phyloP scores from a whole-genome alignment of 2,113 vertebrate genomes.

The Chauna torquata region DNA sequence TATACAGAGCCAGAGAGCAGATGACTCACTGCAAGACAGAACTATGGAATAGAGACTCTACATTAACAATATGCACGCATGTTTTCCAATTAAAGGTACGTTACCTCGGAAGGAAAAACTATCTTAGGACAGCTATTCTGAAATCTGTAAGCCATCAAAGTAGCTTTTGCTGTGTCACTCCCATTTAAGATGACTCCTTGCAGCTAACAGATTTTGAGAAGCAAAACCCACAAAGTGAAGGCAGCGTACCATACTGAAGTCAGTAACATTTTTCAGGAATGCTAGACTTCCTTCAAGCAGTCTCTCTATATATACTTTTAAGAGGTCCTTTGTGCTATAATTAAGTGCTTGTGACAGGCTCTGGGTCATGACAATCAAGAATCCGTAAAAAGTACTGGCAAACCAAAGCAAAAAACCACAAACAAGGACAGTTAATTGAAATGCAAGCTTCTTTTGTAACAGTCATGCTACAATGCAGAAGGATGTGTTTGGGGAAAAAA shows the following conservation, averaged over 20 bases:
- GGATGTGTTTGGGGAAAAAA: not conserved
- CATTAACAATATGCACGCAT: not conserved
- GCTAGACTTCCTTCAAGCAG: not conserved
- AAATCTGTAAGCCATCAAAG: conserved; percentile 7
- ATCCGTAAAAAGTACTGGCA: not conserved
- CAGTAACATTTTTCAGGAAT: not conserved
- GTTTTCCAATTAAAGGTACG: conserved; percentile 21
- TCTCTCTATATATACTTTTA: not conserved
- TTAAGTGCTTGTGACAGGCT: not conserved
- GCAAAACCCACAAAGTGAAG: not conserved
- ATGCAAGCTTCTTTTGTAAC: not conserved
- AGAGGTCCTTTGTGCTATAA: not conserved
- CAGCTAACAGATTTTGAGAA: not conserved
- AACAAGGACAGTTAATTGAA: not conserved
- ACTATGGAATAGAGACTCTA: not conserved
- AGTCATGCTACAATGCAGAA: not conserved
- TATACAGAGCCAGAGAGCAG: not conserved
- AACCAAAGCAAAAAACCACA: not conserved
- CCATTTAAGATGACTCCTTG: conserved; percentile 21
- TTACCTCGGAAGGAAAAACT: conserved; percentile 15
- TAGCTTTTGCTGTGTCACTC: not conserved
- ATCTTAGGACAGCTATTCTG: not conserved
- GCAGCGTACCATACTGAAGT: not conserved
- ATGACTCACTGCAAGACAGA: not conserved
- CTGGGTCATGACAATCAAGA: not conserved